Conservation (phyloP, 2,797 vertebrate species). For the Dendrocincla tyrannina region DNA sequence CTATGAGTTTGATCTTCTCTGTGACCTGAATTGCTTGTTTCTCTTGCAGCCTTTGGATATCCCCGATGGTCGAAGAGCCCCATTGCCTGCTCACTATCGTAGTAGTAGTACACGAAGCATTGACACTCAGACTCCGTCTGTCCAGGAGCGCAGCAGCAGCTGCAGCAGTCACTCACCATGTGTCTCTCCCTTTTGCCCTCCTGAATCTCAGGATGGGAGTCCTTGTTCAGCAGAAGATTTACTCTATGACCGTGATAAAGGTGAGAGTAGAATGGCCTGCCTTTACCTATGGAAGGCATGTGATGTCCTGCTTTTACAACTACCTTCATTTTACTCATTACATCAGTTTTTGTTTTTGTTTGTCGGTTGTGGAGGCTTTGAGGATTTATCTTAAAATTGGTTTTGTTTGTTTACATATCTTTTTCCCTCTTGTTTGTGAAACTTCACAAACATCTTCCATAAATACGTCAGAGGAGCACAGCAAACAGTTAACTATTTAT, state of each 20-base stretch:
- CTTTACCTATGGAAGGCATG: background rate
- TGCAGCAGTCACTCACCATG: constrained; percentile 88
- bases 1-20: background rate
- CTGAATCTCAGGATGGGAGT: constrained; percentile 88
- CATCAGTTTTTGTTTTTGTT: constrained; percentile 62
- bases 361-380: constrained; percentile 43
- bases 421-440: constrained; percentile 76
- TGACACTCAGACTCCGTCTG: constrained; percentile 92
- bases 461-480: constrained; percentile 80
- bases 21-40: background rate
- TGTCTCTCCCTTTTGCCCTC: constrained; percentile 83
- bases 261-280: constrained; percentile 70
- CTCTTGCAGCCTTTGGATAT: constrained; percentile 85
- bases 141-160: constrained; percentile 89
- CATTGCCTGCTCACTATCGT: constrained; percentile 86
- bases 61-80: constrained; percentile 90
- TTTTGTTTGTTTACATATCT: constrained; percentile 71
- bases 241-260: constrained; percentile 92
- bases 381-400: constrained; percentile 44
- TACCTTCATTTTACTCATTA: constrained; percentile 71
- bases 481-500: constrained; percentile 60
- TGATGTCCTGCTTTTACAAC: constrained; percentile 61
- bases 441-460: constrained; percentile 83
- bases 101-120: constrained; percentile 88
- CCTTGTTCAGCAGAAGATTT: constrained; percentile 90